Evolutionary conservation across 2,888 invertebrate species (phyloP).

Genomic region (Euphydryas editha): DNA sequence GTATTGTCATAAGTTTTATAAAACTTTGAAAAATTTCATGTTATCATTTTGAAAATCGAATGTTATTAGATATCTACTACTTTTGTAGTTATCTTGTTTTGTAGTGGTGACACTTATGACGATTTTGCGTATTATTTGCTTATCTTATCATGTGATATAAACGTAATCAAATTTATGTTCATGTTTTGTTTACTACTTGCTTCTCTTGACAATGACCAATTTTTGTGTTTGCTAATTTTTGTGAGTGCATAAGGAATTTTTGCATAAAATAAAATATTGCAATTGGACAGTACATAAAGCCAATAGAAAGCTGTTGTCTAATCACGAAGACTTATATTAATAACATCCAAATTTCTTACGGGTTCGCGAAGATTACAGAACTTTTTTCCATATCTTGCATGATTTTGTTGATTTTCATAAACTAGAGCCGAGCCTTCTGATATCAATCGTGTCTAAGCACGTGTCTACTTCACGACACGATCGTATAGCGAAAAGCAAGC

Average conservation of each 20-base stretch:
- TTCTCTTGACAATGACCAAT: constrained; percentile 17
- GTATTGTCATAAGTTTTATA: not conserved
- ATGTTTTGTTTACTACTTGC: constrained; percentile 27
- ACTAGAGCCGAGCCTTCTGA: constrained; percentile 41
- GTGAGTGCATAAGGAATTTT: constrained; percentile 26
- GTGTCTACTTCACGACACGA: constrained; percentile 62
- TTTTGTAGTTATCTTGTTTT: constrained; percentile 17
- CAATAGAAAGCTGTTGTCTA: constrained; percentile 49
- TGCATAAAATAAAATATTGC: not conserved
- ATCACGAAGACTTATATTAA: constrained; percentile 55
- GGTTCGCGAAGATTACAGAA: constrained; percentile 67
- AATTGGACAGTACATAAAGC: constrained; percentile 49
- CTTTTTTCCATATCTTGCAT: constrained; percentile 62
- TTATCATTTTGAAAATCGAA: not conserved
- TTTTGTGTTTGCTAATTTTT: not conserved
- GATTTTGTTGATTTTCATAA: constrained; percentile 52
- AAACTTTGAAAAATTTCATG: not conserved
- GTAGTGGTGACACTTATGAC: not conserved
- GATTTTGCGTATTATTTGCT: not conserved
- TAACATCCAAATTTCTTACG: constrained; percentile 65
- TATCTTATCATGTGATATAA: constrained; percentile 20
- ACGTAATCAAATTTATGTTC: constrained; percentile 13
- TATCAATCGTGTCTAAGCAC: constrained; percentile 60
- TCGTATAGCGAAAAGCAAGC: constrained; percentile 62
- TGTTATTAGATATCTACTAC: constrained; percentile 11